phyloP scores from a whole-genome alignment of 2,113 vertebrate species.

The Aphelocoma coerulescens region DNA sequence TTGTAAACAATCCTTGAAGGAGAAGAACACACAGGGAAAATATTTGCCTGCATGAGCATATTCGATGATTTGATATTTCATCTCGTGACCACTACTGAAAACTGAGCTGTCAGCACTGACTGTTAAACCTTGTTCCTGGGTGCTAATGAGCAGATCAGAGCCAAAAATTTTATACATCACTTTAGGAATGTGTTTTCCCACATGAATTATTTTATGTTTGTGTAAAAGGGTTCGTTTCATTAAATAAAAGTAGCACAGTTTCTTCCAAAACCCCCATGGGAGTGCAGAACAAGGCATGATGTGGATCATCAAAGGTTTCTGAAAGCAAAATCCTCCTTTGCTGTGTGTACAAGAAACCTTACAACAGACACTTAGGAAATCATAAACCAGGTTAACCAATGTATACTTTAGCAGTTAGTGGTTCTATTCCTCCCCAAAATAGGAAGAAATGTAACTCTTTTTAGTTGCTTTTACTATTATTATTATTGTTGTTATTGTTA shows the following conservation, averaged over 20 bases:
- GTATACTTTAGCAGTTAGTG: neutral
- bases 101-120: neutral
- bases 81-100: neutral
- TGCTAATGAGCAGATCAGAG: conserved; percentile 16
- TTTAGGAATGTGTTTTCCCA: neutral
- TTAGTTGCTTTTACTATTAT: neutral
- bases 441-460: neutral
- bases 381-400: neutral
- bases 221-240: neutral
- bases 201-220: neutral
- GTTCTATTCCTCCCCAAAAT: neutral
- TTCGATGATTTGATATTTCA: neutral
- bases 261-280: neutral
- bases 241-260: neutral
- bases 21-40: neutral
- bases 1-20: neutral
- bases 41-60: neutral
- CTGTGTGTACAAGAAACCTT: neutral
- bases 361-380: neutral
- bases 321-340: neutral
- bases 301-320: neutral
- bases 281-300: neutral
- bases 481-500: neutral
- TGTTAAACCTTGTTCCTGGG: neutral
- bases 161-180: neutral